Conservation (phyloP, 2,888 invertebrate species). For the Cantharis flavilabris region DNA sequence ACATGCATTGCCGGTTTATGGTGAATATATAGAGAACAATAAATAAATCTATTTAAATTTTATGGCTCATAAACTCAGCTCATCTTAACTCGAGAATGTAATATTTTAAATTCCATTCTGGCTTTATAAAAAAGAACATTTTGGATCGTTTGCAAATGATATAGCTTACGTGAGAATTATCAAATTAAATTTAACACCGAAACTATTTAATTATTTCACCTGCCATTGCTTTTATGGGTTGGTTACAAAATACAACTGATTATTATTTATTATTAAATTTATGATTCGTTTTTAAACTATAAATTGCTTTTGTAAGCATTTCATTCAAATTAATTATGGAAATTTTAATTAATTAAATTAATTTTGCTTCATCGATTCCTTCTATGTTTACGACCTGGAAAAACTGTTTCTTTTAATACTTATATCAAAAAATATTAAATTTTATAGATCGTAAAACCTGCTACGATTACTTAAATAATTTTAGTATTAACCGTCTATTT, state of each 20-base stretch:
- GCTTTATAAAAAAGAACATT: neutral
- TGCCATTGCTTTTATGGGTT: neutral
- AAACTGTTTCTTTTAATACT: neutral
- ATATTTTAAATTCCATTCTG: slow-evolving; percentile 9
- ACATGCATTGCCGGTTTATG: slow-evolving; percentile 17
- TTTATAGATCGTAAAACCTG: neutral
- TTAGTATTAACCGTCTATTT: neutral
- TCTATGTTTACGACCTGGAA: neutral
- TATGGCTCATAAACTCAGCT: slow-evolving; percentile 13
- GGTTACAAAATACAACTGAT: neutral
- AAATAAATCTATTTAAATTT: slow-evolving; percentile 19
- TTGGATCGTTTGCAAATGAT: neutral
- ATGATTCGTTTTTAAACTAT: neutral
- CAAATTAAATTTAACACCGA: neutral
- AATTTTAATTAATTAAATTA: neutral
- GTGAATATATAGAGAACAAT: slow-evolving; percentile 12
- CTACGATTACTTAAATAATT: neutral
- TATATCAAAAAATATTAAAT: neutral
- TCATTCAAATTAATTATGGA: neutral
- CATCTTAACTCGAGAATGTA: slow-evolving; percentile 6
- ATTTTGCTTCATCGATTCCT: neutral
- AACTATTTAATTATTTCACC: neutral
- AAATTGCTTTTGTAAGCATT: neutral
- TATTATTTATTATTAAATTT: neutral
- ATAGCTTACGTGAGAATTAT: neutral